A percentile compares a stretch with the other conserved stretches of the same genome.
These are phyloP conservation scores for Syrrhaptes paradoxus DNA, from an alignment of 2,113 vertebrate species.

Conservation along the genomic window DNA sequence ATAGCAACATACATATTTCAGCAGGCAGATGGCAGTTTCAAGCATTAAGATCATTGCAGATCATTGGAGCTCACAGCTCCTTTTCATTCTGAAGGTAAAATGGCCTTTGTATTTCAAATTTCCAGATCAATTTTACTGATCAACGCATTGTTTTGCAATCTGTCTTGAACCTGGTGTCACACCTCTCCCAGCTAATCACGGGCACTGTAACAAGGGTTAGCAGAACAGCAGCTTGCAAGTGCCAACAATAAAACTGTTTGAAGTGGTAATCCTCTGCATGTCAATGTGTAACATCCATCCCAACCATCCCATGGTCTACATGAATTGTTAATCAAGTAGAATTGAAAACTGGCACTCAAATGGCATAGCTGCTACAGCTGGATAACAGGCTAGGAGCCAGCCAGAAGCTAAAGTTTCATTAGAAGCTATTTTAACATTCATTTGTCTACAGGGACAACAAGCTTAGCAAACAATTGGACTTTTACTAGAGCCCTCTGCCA, in stretches of 20 bases:
- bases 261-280: background rate
- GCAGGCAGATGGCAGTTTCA: background rate
- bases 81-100: background rate
- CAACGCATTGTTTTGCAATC: background rate
- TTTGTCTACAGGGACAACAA: conserved; percentile 21
- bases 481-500: background rate
- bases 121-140: background rate
- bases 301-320: background rate
- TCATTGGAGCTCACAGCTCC: background rate
- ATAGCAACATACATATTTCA: background rate
- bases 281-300: background rate
- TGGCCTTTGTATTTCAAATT: background rate
- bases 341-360: conserved; percentile 8
- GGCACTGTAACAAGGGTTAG: background rate
- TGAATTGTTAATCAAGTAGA: conserved; percentile 31
- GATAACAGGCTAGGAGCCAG: background rate
- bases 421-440: conserved; percentile 31
- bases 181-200: background rate
- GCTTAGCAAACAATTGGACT: conserved; percentile 21
- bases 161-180: background rate
- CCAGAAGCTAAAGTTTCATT: conserved; percentile 42
- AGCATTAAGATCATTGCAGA: background rate
- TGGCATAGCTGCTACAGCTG: background rate
- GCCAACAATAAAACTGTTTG: background rate
- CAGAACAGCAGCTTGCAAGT: background rate